Evolutionary conservation across 2,113 vertebrate genomes (phyloP).

Genomic region (Brienomyrus brachyistius): DNA sequence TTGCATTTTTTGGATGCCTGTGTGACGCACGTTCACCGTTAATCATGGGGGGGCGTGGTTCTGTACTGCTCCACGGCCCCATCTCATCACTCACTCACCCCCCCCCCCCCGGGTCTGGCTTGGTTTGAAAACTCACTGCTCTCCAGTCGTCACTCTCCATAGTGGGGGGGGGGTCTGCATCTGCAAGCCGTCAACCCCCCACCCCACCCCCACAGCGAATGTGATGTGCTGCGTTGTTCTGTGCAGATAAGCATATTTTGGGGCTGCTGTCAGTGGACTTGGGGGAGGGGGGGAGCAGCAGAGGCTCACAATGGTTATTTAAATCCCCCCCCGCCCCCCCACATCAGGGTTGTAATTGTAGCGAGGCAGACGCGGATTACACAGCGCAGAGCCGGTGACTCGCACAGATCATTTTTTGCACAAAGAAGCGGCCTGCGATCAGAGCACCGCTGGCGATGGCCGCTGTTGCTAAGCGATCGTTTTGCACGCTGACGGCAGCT

Average conservation of each 20-base stretch:
- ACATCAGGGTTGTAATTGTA: neutral
- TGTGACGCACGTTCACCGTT: neutral
- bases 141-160: neutral
- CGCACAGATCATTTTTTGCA: neutral
- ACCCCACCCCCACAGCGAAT: too few species aligned
- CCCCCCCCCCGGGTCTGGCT: neutral
- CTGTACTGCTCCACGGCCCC: neutral
- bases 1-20: neutral
- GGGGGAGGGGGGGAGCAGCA: neutral
- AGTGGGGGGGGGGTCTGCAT: neutral
- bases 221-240: neutral
- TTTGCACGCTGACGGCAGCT: neutral
- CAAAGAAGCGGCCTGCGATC: neutral
- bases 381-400: neutral
- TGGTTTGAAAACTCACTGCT: neutral
- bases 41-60: neutral
- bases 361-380: neutral
- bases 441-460: neutral
- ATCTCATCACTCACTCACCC: neutral
- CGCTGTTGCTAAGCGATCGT: constrained; percentile 4
- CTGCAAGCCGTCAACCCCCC: neutral
- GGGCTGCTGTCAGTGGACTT: neutral
- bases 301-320: neutral
- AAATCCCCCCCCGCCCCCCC: neutral
- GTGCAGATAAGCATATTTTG: constrained; percentile 8